These are phyloP conservation scores for Erebia aethiops DNA, from an alignment of 2,888 invertebrate genomes.

Conservation along the genomic window DNA sequence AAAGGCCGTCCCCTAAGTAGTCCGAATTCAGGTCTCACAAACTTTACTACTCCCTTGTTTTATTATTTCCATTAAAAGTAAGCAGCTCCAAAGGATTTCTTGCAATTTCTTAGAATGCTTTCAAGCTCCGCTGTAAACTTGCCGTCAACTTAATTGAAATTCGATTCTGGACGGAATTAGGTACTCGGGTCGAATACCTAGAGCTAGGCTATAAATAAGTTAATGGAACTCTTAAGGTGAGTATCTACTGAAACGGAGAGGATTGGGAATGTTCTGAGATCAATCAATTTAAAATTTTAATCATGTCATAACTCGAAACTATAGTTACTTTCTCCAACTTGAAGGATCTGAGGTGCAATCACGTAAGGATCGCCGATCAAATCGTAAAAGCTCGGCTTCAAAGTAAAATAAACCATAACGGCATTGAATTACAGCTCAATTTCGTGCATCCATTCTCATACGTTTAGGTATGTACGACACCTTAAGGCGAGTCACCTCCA, in stretches of 20 bases:
- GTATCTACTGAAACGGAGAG: background rate
- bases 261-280: too few relatives aligned
- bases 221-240: constrained; percentile 4
- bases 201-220: constrained; percentile 10
- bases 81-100: constrained; percentile 49
- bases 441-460: too few relatives aligned
- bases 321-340: too few relatives aligned
- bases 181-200: constrained; percentile 13
- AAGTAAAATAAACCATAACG: too few relatives aligned
- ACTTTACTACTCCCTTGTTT: constrained; percentile 10
- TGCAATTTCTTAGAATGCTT: constrained; percentile 44
- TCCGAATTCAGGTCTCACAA: background rate
- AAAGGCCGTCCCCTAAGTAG: background rate
- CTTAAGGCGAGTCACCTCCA: too few relatives aligned
- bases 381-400: too few relatives aligned
- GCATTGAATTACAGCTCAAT: too few relatives aligned
- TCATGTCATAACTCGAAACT: too few relatives aligned
- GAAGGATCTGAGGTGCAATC: too few relatives aligned
- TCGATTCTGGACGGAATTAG: constrained; percentile 35
- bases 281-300: too few relatives aligned
- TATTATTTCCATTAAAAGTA: constrained; percentile 51
- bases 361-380: too few relatives aligned
- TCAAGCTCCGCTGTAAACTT: constrained; percentile 48
- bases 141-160: constrained; percentile 47
- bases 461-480: too few relatives aligned